Evolutionary conservation across 1,140 invertebrate species (phyloP), one percentile per base, ranked within the genome.

Genomic region (Caenorhabditis tropicalis): DNA sequence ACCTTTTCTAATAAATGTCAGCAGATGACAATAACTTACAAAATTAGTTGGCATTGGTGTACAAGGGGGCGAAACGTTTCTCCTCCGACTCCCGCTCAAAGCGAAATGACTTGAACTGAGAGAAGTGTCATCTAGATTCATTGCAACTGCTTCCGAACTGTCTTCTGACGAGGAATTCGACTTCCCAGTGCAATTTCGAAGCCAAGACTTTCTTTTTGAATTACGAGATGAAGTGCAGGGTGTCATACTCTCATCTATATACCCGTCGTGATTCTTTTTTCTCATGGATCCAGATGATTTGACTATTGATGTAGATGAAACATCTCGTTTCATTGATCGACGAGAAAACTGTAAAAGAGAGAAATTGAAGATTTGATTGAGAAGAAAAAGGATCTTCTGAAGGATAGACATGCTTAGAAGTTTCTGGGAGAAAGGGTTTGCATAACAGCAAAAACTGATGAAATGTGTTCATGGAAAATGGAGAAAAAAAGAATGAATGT

Each of bases 121-220:
- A 24, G 81, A 81, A 31, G 86, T 84, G 16, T 79, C 87, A 48
- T 84, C 87, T 15, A 88, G 65, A 58, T 88, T 87, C 48, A 84
- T 51, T 4, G 65, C 83, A 0, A 65, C 83, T 7, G 70, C 83
- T 82, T 56, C 87, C 58, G 48, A 85, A 74, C 46, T 84, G 56
- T 86, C 79, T 82, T 81, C 56, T 70, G 85, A 86, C 15, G 83
- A 83, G 16, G 36, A 82, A 70, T 74, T 81, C 46, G 85, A 88
- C 65, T 65, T 81, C 79, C 85, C 82, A 51, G 83, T 82, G 86
- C 84, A 79, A 82, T 83, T 85, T 85, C 83, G 83, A 49, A 70
- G 27, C 84, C 79, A 87, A 46, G 82, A 88, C 36, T 74, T 70
- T 95, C 91, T 81, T 80, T 84, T 84, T 7, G 79, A 81, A 21